These are phyloP conservation scores for Nebria brevicollis DNA, from an alignment of 2,888 invertebrate species.

Conservation along the genomic window DNA sequence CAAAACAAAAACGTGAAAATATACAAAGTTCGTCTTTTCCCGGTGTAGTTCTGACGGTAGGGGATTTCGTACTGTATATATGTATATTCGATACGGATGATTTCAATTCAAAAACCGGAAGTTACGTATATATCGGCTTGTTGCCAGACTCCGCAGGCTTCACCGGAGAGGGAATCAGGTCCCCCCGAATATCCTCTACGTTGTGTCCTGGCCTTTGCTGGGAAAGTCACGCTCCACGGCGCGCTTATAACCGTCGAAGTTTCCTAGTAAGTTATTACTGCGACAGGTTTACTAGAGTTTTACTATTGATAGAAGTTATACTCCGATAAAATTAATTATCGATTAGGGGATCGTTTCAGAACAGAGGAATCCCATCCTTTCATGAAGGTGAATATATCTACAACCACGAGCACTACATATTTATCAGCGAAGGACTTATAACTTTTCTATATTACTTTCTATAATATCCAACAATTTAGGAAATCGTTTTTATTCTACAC, in stretches of 20 bases:
- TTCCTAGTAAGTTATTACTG: background rate
- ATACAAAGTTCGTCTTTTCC: slow-evolving; percentile 8
- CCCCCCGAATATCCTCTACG: slow-evolving; percentile 27
- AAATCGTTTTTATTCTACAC: no score
- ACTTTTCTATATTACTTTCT: no score
- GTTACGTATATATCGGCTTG: slow-evolving; percentile 36
- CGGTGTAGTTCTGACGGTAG: slow-evolving; percentile 7
- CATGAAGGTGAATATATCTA: no score
- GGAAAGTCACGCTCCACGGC: background rate
- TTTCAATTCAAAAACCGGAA: slow-evolving; percentile 43
- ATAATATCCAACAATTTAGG: no score
- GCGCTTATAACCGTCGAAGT: slow-evolving; percentile 2
- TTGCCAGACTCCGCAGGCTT: slow-evolving; percentile 21
- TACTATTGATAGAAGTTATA: background rate
- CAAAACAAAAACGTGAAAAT: slow-evolving; percentile 21
- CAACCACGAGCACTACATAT: no score
- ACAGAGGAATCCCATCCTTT: no score
- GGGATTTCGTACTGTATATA: background rate
- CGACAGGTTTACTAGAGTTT: slow-evolving; percentile 1
- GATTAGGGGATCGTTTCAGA: background rate
- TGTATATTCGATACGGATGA: slow-evolving; percentile 34
- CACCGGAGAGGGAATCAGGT: slow-evolving; percentile 21
- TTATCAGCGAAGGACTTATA: no score
- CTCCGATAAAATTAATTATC: background rate
- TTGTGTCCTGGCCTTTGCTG: background rate